Conservation (phyloP, 2,888 invertebrate genomes). For the Megaustenia siamemsis region DNA sequence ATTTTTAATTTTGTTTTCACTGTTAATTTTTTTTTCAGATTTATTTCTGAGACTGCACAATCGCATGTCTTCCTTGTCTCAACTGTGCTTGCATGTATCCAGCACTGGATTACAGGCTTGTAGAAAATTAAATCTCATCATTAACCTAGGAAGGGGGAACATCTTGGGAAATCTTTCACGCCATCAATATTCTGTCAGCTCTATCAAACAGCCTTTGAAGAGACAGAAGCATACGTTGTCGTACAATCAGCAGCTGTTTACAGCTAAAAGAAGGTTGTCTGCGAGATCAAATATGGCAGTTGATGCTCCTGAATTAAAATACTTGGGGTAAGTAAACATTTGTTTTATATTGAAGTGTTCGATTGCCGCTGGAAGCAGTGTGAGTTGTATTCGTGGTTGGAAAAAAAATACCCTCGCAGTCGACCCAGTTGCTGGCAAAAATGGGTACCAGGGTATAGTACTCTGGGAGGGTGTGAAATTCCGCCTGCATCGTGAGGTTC, state of each 20-base stretch:
- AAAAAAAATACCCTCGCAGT: too few relatives aligned
- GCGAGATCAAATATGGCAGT: background rate
- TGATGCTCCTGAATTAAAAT: conserved; percentile 15
- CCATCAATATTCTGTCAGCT: background rate
- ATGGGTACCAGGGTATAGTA: too few relatives aligned
- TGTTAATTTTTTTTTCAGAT: background rate
- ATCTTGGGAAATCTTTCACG: background rate
- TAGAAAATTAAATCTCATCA: background rate
- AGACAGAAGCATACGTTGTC: background rate
- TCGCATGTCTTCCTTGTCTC: background rate
- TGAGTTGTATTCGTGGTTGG: too few relatives aligned
- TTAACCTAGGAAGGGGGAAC: background rate
- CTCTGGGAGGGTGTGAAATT: too few relatives aligned
- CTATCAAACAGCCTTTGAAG: background rate
- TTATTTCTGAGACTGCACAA: background rate
- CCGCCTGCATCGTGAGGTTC: too few relatives aligned
- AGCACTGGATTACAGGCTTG: background rate
- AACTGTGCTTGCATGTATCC: background rate
- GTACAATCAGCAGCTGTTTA: background rate
- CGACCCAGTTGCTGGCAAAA: too few relatives aligned
- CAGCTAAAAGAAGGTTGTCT: background rate
- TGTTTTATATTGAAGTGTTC: too few relatives aligned
- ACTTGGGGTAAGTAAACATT: conserved; percentile 24
- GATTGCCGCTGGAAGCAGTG: too few relatives aligned
- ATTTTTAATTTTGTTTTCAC: too few relatives aligned